phyloP scores from a whole-genome alignment of 2,888 invertebrate genomes.

The Coronaproctus castanopsis region DNA sequence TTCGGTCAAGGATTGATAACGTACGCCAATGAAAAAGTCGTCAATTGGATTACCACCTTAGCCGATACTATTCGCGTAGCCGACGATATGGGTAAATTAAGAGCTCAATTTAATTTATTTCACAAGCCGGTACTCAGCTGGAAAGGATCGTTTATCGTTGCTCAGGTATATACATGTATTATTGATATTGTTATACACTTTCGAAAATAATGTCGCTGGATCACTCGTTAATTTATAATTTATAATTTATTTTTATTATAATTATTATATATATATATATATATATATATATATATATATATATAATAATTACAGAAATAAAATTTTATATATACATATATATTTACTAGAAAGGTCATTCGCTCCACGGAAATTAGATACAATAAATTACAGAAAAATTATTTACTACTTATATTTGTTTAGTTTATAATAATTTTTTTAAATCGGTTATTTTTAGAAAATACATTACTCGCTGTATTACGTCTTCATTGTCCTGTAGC shows the following conservation, averaged over 20 bases:
- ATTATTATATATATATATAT: neutral
- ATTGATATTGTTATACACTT: too few species aligned
- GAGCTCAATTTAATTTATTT: constrained; percentile 77
- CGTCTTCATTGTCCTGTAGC: too few species aligned
- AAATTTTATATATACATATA: neutral
- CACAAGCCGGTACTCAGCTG: constrained; percentile 90
- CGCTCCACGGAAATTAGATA: too few species aligned
- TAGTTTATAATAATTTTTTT: too few species aligned
- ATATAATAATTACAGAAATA: neutral
- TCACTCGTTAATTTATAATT: too few species aligned
- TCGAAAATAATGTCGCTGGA: too few species aligned
- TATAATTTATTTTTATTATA: too few species aligned
- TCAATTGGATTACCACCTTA: constrained; percentile 89
- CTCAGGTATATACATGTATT: constrained; percentile 58
- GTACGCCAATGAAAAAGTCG: constrained; percentile 87
- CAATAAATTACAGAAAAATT: too few species aligned
- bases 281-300: neutral
- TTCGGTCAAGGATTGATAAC: constrained; percentile 92
- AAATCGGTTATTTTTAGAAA: too few species aligned
- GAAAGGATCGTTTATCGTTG: constrained; percentile 95
- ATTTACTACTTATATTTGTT: too few species aligned
- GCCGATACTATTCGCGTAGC: constrained; percentile 93
- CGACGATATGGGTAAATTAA: constrained; percentile 92
- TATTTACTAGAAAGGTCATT: neutral
- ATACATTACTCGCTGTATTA: too few species aligned